Conservation (phyloP, 2,797 vertebrate species). For the Macrochelys suwanniensis region DNA sequence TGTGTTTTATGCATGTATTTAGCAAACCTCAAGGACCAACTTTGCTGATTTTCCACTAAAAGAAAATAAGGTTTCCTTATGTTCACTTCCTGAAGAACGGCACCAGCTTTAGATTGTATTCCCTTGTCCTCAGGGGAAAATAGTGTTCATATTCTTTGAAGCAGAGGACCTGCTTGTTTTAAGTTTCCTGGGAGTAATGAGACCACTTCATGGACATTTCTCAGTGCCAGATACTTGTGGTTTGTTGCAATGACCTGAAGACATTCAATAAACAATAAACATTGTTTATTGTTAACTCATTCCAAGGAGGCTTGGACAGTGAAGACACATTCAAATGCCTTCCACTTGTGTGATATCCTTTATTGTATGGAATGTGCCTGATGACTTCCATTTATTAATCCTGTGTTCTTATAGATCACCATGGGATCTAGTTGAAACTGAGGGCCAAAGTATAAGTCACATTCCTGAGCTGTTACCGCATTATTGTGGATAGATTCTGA, state of each 20-base stretch:
- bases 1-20: not conserved
- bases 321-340: not conserved
- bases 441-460: not conserved
- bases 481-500: fast-evolving
- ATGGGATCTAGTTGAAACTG: not conserved
- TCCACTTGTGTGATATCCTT: not conserved
- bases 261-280: too few relatives aligned
- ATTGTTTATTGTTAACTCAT: not conserved
- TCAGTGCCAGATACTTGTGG: not conserved
- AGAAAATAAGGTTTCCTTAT: not conserved
- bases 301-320: not conserved
- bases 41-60: not conserved
- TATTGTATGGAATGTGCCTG: fast-evolving
- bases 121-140: not conserved
- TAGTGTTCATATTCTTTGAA: not conserved
- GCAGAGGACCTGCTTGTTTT: not conserved
- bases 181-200: not conserved
- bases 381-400: not conserved
- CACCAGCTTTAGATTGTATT: not conserved
- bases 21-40: not conserved
- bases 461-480: fast-evolving
- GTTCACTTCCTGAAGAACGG: not conserved
- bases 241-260: not conserved
- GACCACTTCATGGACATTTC: not conserved
- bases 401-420: not conserved